Conservation (phyloP, 2,888 invertebrate species). For the Villa cingulata region DNA sequence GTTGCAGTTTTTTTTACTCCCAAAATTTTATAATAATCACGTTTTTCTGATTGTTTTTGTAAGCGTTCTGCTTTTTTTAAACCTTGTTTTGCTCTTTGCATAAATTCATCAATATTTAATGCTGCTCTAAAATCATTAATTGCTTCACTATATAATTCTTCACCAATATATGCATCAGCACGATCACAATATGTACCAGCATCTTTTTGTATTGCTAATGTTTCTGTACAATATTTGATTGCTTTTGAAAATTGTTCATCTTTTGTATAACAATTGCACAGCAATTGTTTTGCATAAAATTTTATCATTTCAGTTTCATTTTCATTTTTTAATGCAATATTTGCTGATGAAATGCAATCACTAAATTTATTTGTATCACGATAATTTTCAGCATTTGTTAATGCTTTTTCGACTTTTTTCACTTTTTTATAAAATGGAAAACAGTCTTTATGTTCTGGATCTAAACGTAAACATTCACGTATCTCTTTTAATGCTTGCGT, state of each 20-base stretch:
- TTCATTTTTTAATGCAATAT: constrained; percentile 54
- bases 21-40: constrained; percentile 93
- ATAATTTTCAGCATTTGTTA: constrained; percentile 49
- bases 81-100: constrained; percentile 78
- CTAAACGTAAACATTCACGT: constrained; percentile 89
- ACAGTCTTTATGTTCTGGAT: constrained; percentile 95
- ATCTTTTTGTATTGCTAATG: constrained; percentile 62
- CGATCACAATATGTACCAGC: constrained; percentile 73
- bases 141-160: constrained; percentile 89
- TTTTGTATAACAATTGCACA: constrained; percentile 64
- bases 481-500: constrained; percentile 84
- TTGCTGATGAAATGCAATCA: constrained; percentile 55
- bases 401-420: constrained; percentile 77
- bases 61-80: constrained; percentile 75
- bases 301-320: constrained; percentile 54
- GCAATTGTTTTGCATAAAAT: constrained; percentile 57
- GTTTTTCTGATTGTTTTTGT: constrained; percentile 80
- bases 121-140: constrained; percentile 78
- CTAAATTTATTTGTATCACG: constrained; percentile 48
- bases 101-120: constrained; percentile 62
- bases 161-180: constrained; percentile 79
- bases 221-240: constrained; percentile 61
- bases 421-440: constrained; percentile 92
- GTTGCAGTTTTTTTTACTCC: constrained; percentile 79
- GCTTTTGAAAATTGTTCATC: constrained; percentile 61